Evolutionary conservation across 2,888 invertebrate species (phyloP), one percentile per base, ranked within the genome.

Genomic region (Sinopyrophorus schimmeli): DNA sequence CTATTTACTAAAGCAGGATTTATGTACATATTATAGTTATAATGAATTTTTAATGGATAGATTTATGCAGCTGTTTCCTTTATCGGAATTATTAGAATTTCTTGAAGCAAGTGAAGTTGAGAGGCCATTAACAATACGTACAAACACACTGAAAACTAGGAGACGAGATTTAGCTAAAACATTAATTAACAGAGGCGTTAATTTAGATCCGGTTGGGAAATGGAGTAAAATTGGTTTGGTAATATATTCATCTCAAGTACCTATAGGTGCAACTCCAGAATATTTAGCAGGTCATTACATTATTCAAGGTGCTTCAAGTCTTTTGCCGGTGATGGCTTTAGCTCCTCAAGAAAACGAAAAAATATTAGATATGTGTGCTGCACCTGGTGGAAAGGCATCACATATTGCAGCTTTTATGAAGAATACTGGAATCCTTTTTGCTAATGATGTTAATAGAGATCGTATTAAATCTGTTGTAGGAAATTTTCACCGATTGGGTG

Each of bases 191-290:
- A 82, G 98, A 65, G 99, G 99, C 12, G 95, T 98, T 0, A 99
- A 99, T 78, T 80, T 99, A 55, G 98, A 99, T 76, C 97, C 98
- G 0, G 82, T 99, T 44, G 98, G 96, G 3, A 93, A 96, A 72
- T 99, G 99, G 99, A 93, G 95, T 32, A 98, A 96, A 77, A 92
- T 97, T 11, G 99, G 99, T 6, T 78, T 99, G 18, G 95, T 99
- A 1, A 82, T 99, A 5, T 99, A 94, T 72, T 94, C 91, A 58
- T 89, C 97, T 0, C 92, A 94, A 66, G 96, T 99, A 1, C 97
- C 98, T 0, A 78, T 99, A 62, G 98, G 97, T 54, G 99, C 99
- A 1, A 99, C 99, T 0, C 98, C 99, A 0, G 99, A 99, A 76
- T 99, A 99, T 77, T 79, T 99, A 55, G 96, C 96, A 30, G 98